These are phyloP conservation scores for Lymantria dispar DNA, from an alignment of 2,888 invertebrate genomes.

Conservation along the genomic window DNA sequence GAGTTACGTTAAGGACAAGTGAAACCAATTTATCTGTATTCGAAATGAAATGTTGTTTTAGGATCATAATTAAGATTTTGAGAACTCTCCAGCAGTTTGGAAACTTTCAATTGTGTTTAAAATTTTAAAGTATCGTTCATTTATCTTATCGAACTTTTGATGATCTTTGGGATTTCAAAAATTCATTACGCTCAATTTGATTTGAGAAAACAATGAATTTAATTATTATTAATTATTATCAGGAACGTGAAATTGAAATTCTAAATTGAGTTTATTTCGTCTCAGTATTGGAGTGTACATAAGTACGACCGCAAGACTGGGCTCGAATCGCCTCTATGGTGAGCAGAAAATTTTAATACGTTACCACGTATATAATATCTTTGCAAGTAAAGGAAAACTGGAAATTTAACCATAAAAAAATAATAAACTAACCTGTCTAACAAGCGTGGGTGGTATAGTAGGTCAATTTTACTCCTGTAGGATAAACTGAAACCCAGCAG, in stretches of 20 bases:
- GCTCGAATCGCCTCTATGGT: too few relatives aligned
- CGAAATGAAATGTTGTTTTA: slow-evolving; percentile 63
- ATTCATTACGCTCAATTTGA: slow-evolving; percentile 26
- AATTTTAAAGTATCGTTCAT: slow-evolving; percentile 31
- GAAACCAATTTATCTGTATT: slow-evolving; percentile 65
- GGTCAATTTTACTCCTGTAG: too few relatives aligned
- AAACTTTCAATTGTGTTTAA: slow-evolving; percentile 27
- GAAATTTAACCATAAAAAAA: too few relatives aligned
- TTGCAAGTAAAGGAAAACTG: too few relatives aligned
- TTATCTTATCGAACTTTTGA: slow-evolving; percentile 31
- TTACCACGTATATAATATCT: too few relatives aligned
- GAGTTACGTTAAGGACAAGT: slow-evolving; percentile 77
- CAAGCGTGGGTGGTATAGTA: too few relatives aligned
- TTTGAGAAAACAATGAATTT: slow-evolving; percentile 29
- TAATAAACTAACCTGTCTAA: too few relatives aligned
- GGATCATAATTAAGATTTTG: slow-evolving; percentile 49
- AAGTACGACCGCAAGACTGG: too few relatives aligned
- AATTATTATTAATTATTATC: slow-evolving; percentile 11
- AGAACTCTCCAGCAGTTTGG: slow-evolving; percentile 15
- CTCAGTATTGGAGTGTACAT: too few relatives aligned
- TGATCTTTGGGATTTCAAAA: slow-evolving; percentile 28
- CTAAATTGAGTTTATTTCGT: too few relatives aligned
- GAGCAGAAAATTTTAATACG: too few relatives aligned
- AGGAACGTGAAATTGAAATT: slow-evolving; percentile 10
- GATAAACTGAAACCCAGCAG: too few relatives aligned